Evolutionary conservation across 2,797 vertebrate species (phyloP).

Genomic region (Eospalax fontanierii): DNA sequence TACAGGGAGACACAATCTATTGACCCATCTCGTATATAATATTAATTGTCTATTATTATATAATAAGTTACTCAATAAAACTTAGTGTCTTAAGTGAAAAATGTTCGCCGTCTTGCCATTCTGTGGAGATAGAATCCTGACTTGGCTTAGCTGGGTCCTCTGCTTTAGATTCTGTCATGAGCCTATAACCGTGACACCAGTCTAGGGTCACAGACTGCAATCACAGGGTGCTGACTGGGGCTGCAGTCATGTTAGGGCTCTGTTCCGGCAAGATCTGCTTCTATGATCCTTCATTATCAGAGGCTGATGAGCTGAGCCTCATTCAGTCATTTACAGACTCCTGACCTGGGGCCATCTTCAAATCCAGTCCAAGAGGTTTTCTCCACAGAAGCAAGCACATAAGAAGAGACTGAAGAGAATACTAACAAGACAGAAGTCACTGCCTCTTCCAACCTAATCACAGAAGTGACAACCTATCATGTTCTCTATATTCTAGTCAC

Average conservation of each 20-base stretch:
- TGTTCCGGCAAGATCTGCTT: neutral
- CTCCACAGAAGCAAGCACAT: neutral
- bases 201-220: neutral
- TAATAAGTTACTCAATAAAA: conserved; percentile 3
- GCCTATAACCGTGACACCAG: neutral
- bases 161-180: neutral
- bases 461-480: neutral
- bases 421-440: neutral
- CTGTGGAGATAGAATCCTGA: neutral
- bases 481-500: neutral
- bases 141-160: neutral
- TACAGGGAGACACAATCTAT: neutral
- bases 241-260: neutral
- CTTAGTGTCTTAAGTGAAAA: neutral
- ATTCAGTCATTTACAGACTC: neutral
- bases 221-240: neutral
- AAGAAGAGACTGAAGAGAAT: neutral
- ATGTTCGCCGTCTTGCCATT: neutral
- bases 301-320: neutral
- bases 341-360: neutral
- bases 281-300: neutral
- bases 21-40: neutral
- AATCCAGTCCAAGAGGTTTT: neutral
- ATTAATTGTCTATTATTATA: neutral
- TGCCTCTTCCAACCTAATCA: neutral